Conservation (phyloP, 1,140 invertebrate genomes). For the Latrodectus geometricus region DNA sequence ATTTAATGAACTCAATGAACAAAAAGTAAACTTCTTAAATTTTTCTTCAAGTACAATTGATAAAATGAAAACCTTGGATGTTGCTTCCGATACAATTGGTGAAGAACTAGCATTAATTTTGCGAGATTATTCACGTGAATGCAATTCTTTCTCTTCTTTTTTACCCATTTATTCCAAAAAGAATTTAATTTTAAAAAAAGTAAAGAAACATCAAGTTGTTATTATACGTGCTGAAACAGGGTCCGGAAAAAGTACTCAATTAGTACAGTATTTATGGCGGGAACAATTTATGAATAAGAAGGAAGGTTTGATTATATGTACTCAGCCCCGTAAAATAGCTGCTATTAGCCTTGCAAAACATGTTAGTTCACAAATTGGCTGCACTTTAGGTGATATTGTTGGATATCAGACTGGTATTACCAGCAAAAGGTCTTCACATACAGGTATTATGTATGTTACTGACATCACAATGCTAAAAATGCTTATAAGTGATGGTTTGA, state of each 20-base stretch:
- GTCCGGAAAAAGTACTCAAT: slow-evolving; percentile 98
- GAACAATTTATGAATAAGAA: slow-evolving; percentile 80
- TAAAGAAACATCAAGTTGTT: slow-evolving; percentile 77
- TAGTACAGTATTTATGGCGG: slow-evolving; percentile 86
- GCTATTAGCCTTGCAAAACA: slow-evolving; percentile 93
- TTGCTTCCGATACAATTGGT: slow-evolving; percentile 23
- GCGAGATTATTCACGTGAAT: slow-evolving; percentile 45
- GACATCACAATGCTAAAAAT: slow-evolving; percentile 91
- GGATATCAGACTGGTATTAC: slow-evolving; percentile 99
- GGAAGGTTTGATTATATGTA: slow-evolving; percentile 82
- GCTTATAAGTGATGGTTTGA: slow-evolving; percentile 87
- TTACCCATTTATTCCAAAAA: slow-evolving; percentile 87
- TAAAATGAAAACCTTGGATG: slow-evolving; percentile 11
- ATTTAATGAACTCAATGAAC: slow-evolving; percentile 44
- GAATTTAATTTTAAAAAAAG: slow-evolving; percentile 78
- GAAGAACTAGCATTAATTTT: background rate
- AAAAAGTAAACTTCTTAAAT: slow-evolving; percentile 44
- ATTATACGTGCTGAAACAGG: slow-evolving; percentile 84
- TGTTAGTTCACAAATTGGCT: slow-evolving; percentile 91
- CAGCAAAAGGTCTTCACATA: slow-evolving; percentile 86
- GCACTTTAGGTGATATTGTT: slow-evolving; percentile 82
- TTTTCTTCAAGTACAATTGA: slow-evolving; percentile 6
- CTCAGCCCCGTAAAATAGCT: slow-evolving; percentile 94
- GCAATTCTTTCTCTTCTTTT: slow-evolving; percentile 75
- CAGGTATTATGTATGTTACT: slow-evolving; percentile 94